Percentiles rank a stretch among this genome's conserved stretches.
phyloP scores from a whole-genome alignment of 2,113 vertebrate species.

The Numenius arquata region DNA sequence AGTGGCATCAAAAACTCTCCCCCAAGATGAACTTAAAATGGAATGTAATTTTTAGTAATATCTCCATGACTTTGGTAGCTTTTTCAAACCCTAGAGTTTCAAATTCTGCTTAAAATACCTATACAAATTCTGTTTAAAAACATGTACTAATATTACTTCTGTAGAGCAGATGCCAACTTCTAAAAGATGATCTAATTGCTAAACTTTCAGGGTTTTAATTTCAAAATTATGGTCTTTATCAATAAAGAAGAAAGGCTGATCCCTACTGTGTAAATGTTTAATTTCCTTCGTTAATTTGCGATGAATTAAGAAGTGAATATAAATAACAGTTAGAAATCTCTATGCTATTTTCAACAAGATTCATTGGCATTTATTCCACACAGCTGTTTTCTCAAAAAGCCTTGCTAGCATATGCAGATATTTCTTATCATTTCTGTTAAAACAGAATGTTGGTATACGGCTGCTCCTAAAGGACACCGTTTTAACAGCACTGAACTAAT shows the following conservation, averaged over 20 bases:
- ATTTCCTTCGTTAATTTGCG: background rate
- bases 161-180: background rate
- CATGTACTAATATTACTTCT: background rate
- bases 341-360: background rate
- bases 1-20: background rate
- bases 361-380: background rate
- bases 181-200: background rate
- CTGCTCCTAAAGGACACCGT: background rate
- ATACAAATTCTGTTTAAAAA: background rate
- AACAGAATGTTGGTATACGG: background rate
- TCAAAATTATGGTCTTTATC: background rate
- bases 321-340: background rate
- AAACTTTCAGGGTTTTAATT: background rate
- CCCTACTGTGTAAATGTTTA: background rate
- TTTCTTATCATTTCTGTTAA: background rate
- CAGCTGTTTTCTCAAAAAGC: background rate
- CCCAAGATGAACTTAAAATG: background rate
- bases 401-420: background rate
- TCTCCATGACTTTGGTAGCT: background rate
- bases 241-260: background rate
- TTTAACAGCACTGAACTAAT: background rate
- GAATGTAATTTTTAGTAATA: background rate
- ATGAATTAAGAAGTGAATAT: background rate
- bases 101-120: background rate
- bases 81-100: background rate